phyloP scores from a whole-genome alignment of 2,113 vertebrate genomes.

The Riparia riparia region DNA sequence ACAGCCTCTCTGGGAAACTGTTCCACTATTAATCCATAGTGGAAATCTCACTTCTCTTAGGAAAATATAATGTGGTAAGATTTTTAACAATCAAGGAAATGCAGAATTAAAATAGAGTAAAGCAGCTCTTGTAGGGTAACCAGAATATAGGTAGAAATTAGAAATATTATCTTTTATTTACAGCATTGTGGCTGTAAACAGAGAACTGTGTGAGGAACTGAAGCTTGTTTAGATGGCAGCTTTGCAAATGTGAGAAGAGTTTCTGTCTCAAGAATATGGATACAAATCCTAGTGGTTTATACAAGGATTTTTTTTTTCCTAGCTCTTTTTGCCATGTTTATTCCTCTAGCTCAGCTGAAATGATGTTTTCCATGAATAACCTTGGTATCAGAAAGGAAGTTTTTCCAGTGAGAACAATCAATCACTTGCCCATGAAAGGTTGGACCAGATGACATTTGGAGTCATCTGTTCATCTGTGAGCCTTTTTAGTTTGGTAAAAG shows the following conservation, averaged over 20 bases:
- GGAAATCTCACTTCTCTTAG: neutral
- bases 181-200: accelerated
- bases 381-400: neutral
- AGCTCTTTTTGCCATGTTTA: neutral
- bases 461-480: neutral
- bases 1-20: neutral
- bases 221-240: neutral
- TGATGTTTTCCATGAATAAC: neutral
- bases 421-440: neutral
- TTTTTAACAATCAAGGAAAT: neutral
- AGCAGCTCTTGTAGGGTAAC: neutral
- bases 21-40: neutral
- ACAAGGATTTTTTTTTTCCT: neutral
- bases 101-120: neutral
- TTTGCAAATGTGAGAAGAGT: neutral
- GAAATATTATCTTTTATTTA: neutral
- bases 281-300: neutral
- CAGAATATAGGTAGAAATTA: neutral
- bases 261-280: neutral
- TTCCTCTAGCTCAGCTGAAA: neutral
- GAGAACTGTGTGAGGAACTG: neutral
- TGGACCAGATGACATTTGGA: neutral
- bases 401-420: neutral
- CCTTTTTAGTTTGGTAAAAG: neutral
- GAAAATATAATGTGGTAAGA: neutral